These are phyloP conservation scores for Hylaeus anthracinus DNA, from an alignment of 1,140 invertebrate genomes.

Conservation along the genomic window DNA sequence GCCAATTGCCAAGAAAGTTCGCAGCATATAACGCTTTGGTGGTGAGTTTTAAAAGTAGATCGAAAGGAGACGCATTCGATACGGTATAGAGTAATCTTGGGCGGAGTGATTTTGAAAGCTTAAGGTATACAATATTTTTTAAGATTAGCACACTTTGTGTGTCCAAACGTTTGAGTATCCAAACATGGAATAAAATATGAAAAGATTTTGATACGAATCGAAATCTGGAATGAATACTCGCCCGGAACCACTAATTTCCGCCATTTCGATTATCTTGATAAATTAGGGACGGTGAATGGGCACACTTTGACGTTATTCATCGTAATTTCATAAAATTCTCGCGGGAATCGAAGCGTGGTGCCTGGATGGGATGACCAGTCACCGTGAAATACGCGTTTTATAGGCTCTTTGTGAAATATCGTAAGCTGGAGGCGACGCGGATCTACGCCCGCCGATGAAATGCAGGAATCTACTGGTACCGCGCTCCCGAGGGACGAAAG, in stretches of 20 bases:
- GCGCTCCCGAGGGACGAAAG: background rate
- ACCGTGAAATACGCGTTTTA: conserved; percentile 4
- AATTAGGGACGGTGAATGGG: background rate
- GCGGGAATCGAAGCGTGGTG: background rate
- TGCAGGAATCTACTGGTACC: conserved; percentile 11
- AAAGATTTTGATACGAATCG: background rate
- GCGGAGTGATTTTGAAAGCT: too few species aligned
- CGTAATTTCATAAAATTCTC: conserved; percentile 14
- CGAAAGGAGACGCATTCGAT: too few species aligned
- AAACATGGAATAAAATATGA: background rate
- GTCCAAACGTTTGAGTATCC: too few species aligned
- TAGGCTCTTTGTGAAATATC: background rate
- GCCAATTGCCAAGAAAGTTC: background rate
- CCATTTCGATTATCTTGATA: background rate
- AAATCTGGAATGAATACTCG: background rate
- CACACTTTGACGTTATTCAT: background rate
- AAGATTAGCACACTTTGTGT: too few species aligned
- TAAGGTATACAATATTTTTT: too few species aligned
- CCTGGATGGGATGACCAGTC: background rate
- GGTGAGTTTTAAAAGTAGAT: too few species aligned
- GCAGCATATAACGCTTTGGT: background rate
- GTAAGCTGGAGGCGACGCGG: conserved; percentile 1
- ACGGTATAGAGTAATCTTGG: too few species aligned
- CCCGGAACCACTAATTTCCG: background rate
- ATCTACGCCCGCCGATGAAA: conserved; percentile 19